These are phyloP conservation scores for Mellivora capensis DNA, from an alignment of 2,113 vertebrate species.

Conservation along the genomic window DNA sequence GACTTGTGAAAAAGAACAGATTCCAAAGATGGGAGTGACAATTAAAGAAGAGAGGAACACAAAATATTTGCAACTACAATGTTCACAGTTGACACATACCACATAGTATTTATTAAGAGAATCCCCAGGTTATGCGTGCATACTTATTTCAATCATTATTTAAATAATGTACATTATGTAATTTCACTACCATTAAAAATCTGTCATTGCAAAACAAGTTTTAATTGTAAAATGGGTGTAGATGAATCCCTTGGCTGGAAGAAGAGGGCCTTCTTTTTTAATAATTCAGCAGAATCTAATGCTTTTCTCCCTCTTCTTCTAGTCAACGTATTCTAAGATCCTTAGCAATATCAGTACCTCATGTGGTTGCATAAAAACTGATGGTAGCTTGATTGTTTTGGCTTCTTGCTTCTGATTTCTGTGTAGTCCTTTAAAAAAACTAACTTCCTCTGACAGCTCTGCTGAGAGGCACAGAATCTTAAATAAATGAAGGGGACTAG, in stretches of 20 bases:
- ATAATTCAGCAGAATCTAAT: not conserved
- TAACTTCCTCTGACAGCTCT: constrained; percentile 23
- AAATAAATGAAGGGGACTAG: not conserved
- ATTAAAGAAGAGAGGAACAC: not conserved
- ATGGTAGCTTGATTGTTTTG: not conserved
- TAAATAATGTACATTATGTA: not conserved
- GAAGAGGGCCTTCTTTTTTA: not conserved
- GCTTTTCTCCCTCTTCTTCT: not conserved
- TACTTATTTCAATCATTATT: not conserved
- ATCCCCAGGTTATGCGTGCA: not conserved
- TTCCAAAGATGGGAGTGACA: not conserved
- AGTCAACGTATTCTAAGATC: not conserved
- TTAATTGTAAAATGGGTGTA: not conserved
- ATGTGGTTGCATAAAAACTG: not conserved
- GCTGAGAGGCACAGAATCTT: not conserved
- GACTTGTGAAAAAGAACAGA: not conserved
- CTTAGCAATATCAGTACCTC: not conserved
- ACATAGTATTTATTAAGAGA: not conserved
- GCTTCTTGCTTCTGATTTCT: not conserved
- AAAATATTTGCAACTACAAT: not conserved
- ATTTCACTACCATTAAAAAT: not conserved
- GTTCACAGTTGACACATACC: not conserved
- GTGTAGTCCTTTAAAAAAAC: not conserved
- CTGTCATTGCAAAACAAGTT: not conserved
- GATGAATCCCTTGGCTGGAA: not conserved